Evolutionary conservation across 2,113 vertebrate species (phyloP).

Genomic region (Empidonax alnorum): DNA sequence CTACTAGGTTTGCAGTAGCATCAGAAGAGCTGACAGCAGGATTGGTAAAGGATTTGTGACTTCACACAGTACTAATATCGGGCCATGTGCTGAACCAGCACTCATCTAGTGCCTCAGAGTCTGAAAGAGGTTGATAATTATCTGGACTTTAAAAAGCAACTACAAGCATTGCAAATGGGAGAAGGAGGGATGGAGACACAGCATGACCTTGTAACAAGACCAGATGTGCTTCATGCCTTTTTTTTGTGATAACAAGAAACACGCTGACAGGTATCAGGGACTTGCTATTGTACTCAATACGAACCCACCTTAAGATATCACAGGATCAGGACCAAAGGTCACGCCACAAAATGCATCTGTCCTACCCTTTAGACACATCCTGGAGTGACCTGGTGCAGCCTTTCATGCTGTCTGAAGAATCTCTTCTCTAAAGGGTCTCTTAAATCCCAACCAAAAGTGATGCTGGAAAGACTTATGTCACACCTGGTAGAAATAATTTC

Average conservation of each 20-base stretch:
- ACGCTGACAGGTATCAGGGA: neutral
- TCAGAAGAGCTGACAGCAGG: neutral
- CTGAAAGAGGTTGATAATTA: neutral
- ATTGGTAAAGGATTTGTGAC: neutral
- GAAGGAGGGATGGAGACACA: neutral
- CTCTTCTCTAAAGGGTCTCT: neutral
- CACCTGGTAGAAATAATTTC: neutral
- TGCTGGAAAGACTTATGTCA: neutral
- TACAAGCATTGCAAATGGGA: neutral
- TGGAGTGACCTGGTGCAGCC: neutral
- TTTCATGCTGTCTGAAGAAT: neutral
- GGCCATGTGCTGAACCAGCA: neutral
- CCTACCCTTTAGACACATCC: neutral
- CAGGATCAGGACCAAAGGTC: neutral
- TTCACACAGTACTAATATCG: neutral
- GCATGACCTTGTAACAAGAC: neutral
- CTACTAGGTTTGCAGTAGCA: neutral
- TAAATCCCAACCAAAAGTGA: neutral
- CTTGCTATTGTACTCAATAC: neutral
- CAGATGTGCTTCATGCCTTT: fast-evolving
- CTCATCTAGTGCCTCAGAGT: neutral
- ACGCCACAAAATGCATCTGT: neutral
- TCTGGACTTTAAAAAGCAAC: neutral
- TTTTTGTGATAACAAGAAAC: neutral
- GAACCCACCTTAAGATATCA: neutral